Base-by-base conservation (phyloP, 30 jellyfish, hydroid and myxozoan species). In the Calvadosia cruxmelitensis region DNA sequence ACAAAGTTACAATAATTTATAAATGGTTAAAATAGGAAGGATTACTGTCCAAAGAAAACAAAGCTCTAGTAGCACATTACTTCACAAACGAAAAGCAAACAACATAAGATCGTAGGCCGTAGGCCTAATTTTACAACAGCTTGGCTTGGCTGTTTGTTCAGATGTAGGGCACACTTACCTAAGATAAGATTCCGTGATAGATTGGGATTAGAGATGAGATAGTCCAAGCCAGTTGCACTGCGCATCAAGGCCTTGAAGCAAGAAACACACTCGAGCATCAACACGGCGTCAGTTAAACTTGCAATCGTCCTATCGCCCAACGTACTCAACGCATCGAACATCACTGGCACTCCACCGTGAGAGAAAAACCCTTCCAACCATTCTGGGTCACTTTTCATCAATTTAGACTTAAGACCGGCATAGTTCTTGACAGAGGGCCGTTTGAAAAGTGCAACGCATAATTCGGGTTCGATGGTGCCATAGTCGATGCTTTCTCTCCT, bases 351-450 rank as follows among this genome's bases (percentile, higher is more conserved):
- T 30, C 87, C 94, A 65, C 71, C 88, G 73, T 80, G 92, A 3
- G 29, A 78, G 48, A 87, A 49, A 68, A 87, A 79, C 33, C 76
- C 85, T 10, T 77, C 75, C 86, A 87, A 68, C 94, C 92, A 87
- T 24, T 32, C 70, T 20, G 81, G 61, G 20, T 35, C 63, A 52
- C 96, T 74, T 66, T 67, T 76, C 33, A 70, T 78, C 52, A 87
- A 71, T 73, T 73, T 80, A 5, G 64, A 53, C n/a, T 83, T 81
- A 33, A 87, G 63, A 32, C 84, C 85, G 3, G 94, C 49, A 80
- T 87, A 87, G 52, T 80, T 79, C 64, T 66, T 80, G 29, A 84
- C 71, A 15, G 94, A 74, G 34, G 96, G 96, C n/a, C 73, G 68
- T 23, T 78, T 76, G 67, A 87, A 67, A 33, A 87, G 78, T 53